Evolutionary conservation across 92 coral and sea anemone species (phyloP).

Genomic region (Heliopora coerulea): DNA sequence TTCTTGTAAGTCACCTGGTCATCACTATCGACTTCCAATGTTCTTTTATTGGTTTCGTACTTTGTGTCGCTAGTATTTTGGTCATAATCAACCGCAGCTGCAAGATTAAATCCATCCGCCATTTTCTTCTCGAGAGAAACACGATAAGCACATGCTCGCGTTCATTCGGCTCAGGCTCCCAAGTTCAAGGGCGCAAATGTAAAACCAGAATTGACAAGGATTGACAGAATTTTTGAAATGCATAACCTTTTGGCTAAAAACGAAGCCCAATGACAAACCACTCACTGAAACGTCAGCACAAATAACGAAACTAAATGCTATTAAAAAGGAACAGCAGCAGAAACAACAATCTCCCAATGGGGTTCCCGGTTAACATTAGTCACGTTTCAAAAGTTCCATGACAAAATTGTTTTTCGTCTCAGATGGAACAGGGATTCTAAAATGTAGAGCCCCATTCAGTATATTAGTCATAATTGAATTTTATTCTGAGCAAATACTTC

Average conservation of each 20-base stretch:
- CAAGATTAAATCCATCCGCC: conserved; percentile 31
- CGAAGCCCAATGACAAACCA: no score
- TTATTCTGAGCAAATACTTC: conserved; percentile 76
- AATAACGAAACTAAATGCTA: no score
- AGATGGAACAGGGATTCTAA: not conserved
- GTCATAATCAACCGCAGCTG: conserved; percentile 13
- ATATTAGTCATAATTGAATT: conserved; percentile 64
- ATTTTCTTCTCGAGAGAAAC: not conserved
- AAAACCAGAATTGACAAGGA: no score
- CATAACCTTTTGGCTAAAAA: no score
- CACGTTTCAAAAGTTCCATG: no score
- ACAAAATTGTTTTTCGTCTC: not conserved
- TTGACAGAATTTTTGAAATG: no score
- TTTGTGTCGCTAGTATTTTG: conserved; percentile 4
- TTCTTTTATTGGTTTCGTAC: conserved; percentile 85
- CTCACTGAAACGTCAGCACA: no score
- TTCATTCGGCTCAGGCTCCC: not conserved
- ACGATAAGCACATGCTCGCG: not conserved
- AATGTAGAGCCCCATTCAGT: not conserved
- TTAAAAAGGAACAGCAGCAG: no score
- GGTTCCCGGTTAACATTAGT: no score
- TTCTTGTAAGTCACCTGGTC: conserved; percentile 80
- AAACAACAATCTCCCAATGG: no score
- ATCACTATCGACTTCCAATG: conserved; percentile 81
- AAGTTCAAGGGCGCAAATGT: no score